phyloP scores from a whole-genome alignment of 2,888 invertebrate species.

The Dysmachus trigonus region DNA sequence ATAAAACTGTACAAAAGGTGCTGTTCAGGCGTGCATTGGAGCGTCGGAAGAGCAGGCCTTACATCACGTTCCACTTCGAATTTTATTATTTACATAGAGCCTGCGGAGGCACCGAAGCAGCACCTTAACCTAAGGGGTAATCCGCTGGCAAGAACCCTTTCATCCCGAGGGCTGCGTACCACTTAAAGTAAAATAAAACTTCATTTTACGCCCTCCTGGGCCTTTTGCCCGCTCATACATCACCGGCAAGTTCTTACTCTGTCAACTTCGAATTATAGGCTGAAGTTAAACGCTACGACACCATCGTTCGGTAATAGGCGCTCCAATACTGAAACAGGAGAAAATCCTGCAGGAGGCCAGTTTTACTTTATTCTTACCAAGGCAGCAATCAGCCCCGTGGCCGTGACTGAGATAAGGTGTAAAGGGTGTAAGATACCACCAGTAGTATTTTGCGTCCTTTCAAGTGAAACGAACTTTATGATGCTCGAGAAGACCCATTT shows the following conservation, averaged over 20 bases:
- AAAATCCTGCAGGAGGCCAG: background rate
- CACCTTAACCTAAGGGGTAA: background rate
- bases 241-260: conserved; percentile 1
- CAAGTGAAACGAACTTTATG: conserved; percentile 22
- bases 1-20: conserved; percentile 10
- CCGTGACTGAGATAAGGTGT: background rate
- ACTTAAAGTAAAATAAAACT: conserved; percentile 28
- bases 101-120: background rate
- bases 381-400: background rate
- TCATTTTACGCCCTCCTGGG: conserved; percentile 30
- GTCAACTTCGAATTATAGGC: conserved; percentile 10
- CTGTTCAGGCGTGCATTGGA: background rate
- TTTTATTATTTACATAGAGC: conserved; percentile 10
- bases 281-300: conserved; percentile 15
- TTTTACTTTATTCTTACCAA: background rate
- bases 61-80: conserved; percentile 6
- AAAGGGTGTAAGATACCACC: background rate
- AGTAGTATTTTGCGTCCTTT: conserved; percentile 14
- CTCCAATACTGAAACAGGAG: background rate
- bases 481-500: conserved; percentile 15
- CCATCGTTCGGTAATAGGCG: background rate
- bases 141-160: background rate
- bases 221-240: background rate
- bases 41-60: background rate
- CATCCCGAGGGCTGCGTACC: background rate